phyloP scores from a whole-genome alignment of 2,888 invertebrate genomes.

The Sinotaia quadrata region DNA sequence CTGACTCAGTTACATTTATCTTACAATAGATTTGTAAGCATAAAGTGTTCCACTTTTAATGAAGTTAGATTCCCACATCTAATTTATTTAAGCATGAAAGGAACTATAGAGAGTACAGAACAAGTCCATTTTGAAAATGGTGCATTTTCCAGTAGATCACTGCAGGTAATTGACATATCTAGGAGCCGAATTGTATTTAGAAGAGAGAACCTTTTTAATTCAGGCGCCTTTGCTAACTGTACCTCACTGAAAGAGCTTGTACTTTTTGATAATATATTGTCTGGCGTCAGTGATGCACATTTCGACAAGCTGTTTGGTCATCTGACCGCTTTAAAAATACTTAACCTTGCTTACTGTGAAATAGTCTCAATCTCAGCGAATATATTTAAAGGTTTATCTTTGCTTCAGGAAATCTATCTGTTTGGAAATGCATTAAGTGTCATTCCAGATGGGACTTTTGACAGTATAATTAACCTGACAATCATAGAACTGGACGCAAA shows the following conservation, averaged over 20 bases:
- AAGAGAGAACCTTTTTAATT: not conserved
- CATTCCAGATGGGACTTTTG: slow-evolving; percentile 4
- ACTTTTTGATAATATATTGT: slow-evolving; percentile 15
- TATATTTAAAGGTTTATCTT: not conserved
- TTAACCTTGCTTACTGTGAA: slow-evolving; percentile 12
- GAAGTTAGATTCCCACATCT: no score
- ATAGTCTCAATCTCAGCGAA: not conserved
- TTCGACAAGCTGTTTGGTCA: slow-evolving; percentile 14
- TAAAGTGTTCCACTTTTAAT: no score
- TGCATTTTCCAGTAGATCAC: no score
- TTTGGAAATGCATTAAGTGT: not conserved
- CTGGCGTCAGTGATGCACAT: not conserved
- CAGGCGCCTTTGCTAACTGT: slow-evolving; percentile 9
- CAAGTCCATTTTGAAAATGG: no score
- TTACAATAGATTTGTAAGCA: no score
- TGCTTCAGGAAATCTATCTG: not conserved
- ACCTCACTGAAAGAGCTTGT: not conserved
- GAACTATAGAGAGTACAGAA: no score
- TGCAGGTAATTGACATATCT: no score
- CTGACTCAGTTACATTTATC: no score
- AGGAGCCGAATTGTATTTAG: no score
- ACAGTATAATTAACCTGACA: not conserved
- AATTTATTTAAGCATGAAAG: no score
- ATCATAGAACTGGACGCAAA: not conserved
- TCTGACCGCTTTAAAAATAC: slow-evolving; percentile 10